phyloP scores from a whole-genome alignment of 1,140 invertebrate genomes.

The Pseudomyrmex pallidus region DNA sequence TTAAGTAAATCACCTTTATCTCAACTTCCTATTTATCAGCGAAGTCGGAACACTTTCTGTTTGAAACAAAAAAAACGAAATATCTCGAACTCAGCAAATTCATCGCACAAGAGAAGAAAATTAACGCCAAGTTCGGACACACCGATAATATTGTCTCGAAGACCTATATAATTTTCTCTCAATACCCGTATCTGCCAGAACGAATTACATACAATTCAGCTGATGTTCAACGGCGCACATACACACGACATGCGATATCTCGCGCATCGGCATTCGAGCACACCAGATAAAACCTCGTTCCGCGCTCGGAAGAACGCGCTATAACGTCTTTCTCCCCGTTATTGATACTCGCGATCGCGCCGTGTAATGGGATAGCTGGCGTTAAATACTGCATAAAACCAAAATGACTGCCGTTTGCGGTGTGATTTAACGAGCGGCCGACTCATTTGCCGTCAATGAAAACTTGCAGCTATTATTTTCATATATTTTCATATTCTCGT shows the following conservation, averaged over 20 bases:
- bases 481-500: constrained; percentile 15
- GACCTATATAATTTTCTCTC: neutral
- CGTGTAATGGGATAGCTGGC: constrained; percentile 27
- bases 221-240: neutral
- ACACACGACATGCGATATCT: constrained; percentile 11
- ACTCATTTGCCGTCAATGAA: constrained; percentile 22
- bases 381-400: constrained; percentile 43
- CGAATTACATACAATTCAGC: constrained; percentile 17
- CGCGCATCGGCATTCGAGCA: constrained; percentile 16
- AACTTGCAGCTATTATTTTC: constrained; percentile 3
- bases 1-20: too few species aligned
- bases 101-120: neutral
- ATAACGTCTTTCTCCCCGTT: constrained; percentile 2
- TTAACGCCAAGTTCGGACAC: neutral
- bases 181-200: neutral
- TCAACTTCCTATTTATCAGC: too few species aligned
- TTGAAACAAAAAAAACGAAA: neutral
- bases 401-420: constrained; percentile 23
- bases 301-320: neutral
- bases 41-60: neutral
- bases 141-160: neutral
- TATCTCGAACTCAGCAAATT: neutral
- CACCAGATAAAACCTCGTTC: constrained; percentile 34
- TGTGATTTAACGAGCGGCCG: constrained; percentile 38
- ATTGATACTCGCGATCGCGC: constrained; percentile 41